Evolutionary conservation across 2,888 invertebrate genomes (phyloP).

Genomic region (Leptogaster cylindrica): DNA sequence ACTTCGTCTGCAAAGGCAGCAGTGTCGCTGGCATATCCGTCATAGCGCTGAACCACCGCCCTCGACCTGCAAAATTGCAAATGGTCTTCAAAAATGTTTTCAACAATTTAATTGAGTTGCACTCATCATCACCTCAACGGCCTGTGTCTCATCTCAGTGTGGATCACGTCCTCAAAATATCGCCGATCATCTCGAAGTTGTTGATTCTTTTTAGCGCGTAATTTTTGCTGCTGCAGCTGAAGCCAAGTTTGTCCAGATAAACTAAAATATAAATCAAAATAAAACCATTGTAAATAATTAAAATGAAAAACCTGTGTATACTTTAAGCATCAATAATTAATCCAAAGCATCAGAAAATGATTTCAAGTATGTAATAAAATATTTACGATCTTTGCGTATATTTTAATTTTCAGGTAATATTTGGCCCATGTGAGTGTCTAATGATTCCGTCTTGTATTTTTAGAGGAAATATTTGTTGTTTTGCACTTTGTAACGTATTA

Average conservation of each 20-base stretch:
- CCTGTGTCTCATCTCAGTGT: slow-evolving; percentile 61
- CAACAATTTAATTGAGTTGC: background rate
- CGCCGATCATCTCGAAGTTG: slow-evolving; percentile 75
- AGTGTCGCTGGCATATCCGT: slow-evolving; percentile 53
- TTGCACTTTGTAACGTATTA: slow-evolving; percentile 18
- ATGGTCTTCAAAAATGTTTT: background rate
- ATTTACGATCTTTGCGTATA: slow-evolving; percentile 1
- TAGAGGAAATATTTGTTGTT: slow-evolving; percentile 15
- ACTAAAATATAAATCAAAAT: slow-evolving; percentile 51
- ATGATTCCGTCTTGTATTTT: slow-evolving; percentile 18
- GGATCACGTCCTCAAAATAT: slow-evolving; percentile 69
- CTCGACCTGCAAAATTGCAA: slow-evolving; percentile 45
- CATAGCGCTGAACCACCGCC: slow-evolving; percentile 49
- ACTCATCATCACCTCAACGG: slow-evolving; percentile 63
- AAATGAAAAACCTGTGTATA: background rate
- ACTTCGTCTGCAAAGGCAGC: slow-evolving; percentile 52
- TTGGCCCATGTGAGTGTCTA: background rate
- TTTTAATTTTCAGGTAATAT: slow-evolving; percentile 10
- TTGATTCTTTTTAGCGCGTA: slow-evolving; percentile 77
- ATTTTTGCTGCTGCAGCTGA: slow-evolving; percentile 81
- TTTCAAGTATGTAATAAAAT: background rate
- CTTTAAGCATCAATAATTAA: background rate
- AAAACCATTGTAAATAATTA: background rate
- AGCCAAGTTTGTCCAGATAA: slow-evolving; percentile 76
- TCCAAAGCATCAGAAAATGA: slow-evolving; percentile 2